These are phyloP conservation scores for Cyrtorhinus lividipennis DNA, from an alignment of 1,140 invertebrate genomes.

Conservation along the genomic window DNA sequence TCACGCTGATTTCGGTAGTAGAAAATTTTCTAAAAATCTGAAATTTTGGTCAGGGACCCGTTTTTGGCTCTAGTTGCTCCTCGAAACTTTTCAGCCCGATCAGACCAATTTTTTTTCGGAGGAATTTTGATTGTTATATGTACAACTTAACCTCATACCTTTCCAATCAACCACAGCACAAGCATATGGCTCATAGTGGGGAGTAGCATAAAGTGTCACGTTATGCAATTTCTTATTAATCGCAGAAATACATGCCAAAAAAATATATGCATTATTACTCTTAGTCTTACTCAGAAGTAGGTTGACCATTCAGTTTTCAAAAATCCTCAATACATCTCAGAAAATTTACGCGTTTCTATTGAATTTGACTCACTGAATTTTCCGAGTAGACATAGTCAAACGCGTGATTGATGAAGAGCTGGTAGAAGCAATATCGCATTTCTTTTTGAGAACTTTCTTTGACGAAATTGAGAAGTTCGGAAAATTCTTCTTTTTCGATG, in stretches of 20 bases:
- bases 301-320: too few species aligned
- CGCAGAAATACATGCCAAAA: not conserved
- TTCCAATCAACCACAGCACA: not conserved
- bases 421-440: not conserved
- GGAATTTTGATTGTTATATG: too few species aligned
- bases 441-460: not conserved
- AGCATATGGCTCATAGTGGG: too few species aligned
- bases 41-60: too few species aligned
- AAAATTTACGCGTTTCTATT: not conserved
- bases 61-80: too few species aligned
- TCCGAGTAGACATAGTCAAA: conserved; percentile 3
- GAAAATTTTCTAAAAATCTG: too few species aligned
- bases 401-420: not conserved
- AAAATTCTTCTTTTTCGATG: not conserved
- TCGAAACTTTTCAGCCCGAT: too few species aligned
- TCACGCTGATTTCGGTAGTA: too few species aligned
- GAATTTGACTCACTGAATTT: not conserved
- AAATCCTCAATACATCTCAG: not conserved
- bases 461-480: not conserved
- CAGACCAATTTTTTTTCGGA: too few species aligned
- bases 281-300: too few species aligned
- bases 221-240: not conserved
- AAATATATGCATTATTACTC: not conserved
- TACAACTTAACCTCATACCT: too few species aligned
- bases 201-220: not conserved